Base-by-base conservation (phyloP, 1,140 invertebrate genomes). In the Octopus sinensis region DNA sequence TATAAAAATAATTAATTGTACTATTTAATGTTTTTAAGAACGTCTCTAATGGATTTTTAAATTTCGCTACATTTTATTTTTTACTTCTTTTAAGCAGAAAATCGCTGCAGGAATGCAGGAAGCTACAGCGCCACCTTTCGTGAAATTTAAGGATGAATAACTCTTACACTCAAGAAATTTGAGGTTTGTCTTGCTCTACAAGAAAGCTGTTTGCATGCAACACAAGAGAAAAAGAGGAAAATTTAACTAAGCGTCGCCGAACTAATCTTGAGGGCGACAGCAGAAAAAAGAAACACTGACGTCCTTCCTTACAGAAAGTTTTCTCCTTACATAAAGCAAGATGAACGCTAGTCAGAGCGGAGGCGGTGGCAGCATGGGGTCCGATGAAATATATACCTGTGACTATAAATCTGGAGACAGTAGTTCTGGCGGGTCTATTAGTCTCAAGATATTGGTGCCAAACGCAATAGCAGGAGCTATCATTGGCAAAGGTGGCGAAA, bases 401-500 rank as follows among this genome's bases (percentile, higher is more conserved):
- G 68, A 73, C 68, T 73, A 73, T 23, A 73, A 73, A 6, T 13
- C 68, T 17, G 68, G 68, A 17, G 68, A 73, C 68, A 73, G 17
- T 13, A 23, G 68, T n/a, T 13, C 68, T 73, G 68, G 17, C 68
- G 68, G 68, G 17, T 4, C 68, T 5, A 73, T 73, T 73, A 73
- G 68, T 23, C 96, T 98, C 91, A 98, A 98, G 92, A 95, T 97
- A 84, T 92, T 98, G 91, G 95, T 98, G 86, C 96, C 96, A 54
- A 95, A 96, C 82, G 95, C 96, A 90, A 96, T 96, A 84, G 96
- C 96, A 75, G 96, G 96, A 81, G 96, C 96, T 86, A 97, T 98
- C 89, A 98, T 98, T 90, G 96, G 96, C 83, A 98, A 97, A 92
- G 96, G 96, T 7, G 96, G 96, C 80, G 96, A 98, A 90, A 97